A percentile compares a stretch with the other conserved stretches of the same genome.
Conservation (phyloP, 2,888 invertebrate genomes). For the Lucinisca nassula region DNA sequence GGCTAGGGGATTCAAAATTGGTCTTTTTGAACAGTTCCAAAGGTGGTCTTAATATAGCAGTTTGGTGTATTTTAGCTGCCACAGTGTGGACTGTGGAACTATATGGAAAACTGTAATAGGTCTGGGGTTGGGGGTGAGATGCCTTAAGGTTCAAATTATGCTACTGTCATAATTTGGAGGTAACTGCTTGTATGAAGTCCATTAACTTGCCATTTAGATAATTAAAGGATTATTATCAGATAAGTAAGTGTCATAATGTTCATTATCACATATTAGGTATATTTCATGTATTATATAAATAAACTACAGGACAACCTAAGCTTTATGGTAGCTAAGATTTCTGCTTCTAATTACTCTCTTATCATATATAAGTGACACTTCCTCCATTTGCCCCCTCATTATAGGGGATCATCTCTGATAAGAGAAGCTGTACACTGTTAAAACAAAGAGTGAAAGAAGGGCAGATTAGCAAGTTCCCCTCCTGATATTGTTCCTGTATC, state of each 20-base stretch:
- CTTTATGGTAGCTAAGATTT: background rate
- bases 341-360: background rate
- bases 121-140: too few species aligned
- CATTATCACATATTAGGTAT: background rate
- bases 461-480: background rate
- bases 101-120: too few species aligned
- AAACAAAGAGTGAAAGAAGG: background rate
- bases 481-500: background rate
- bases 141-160: too few species aligned
- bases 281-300: background rate
- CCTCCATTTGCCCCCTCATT: background rate
- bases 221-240: background rate
- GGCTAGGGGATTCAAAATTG: too few species aligned
- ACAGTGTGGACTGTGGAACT: too few species aligned
- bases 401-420: constrained; percentile 5
- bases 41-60: too few species aligned
- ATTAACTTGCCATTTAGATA: too few species aligned
- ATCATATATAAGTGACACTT: background rate
- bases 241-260: constrained; percentile 5
- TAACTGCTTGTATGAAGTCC: too few species aligned
- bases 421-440: background rate
- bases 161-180: too few species aligned
- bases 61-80: too few species aligned
- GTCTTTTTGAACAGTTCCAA: too few species aligned
- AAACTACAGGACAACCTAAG: background rate